phyloP scores from a whole-genome alignment of 1,140 invertebrate species.

The Drosophila persimilis region DNA sequence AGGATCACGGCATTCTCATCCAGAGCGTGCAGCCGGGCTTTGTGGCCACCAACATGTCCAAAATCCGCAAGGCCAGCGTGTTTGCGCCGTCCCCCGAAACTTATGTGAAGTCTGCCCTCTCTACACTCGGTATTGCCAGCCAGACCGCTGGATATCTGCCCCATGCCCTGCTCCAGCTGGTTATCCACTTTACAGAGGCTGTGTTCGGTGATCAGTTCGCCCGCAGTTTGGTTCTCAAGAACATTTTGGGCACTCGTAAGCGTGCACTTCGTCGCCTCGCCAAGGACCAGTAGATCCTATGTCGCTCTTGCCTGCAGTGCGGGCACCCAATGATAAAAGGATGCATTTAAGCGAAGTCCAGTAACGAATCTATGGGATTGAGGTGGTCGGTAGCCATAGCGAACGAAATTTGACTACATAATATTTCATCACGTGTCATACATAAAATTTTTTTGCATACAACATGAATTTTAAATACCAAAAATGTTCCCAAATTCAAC shows the following conservation, averaged over 20 bases:
- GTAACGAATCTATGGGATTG: neutral
- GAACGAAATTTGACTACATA: neutral
- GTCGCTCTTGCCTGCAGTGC: neutral
- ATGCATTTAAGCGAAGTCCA: slow-evolving; percentile 19
- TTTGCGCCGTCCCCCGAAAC: slow-evolving; percentile 90
- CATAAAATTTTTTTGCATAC: neutral
- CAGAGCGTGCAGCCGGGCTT: slow-evolving; percentile 94
- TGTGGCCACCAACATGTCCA: slow-evolving; percentile 97
- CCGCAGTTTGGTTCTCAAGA: slow-evolving; percentile 66
- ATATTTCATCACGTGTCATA: slow-evolving; percentile 18
- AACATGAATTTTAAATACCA: slow-evolving; percentile 26
- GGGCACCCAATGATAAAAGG: neutral
- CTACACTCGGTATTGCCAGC: slow-evolving; percentile 89
- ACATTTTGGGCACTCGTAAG: slow-evolving; percentile 65
- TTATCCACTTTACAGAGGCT: slow-evolving; percentile 59
- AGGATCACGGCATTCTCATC: slow-evolving; percentile 89
- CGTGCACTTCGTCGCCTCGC: slow-evolving; percentile 60
- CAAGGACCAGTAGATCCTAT: slow-evolving; percentile 61
- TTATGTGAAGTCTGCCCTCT: slow-evolving; percentile 91
- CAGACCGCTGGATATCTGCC: slow-evolving; percentile 91
- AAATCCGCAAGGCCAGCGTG: slow-evolving; percentile 90
- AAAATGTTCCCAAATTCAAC: slow-evolving; percentile 30
- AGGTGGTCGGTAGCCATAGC: slow-evolving; percentile 29
- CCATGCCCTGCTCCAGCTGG: slow-evolving; percentile 87
- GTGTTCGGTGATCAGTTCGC: slow-evolving; percentile 69